Evolutionary conservation across 2,113 vertebrate genomes (phyloP).

Genomic region (Campylorhamphus procurvoides): DNA sequence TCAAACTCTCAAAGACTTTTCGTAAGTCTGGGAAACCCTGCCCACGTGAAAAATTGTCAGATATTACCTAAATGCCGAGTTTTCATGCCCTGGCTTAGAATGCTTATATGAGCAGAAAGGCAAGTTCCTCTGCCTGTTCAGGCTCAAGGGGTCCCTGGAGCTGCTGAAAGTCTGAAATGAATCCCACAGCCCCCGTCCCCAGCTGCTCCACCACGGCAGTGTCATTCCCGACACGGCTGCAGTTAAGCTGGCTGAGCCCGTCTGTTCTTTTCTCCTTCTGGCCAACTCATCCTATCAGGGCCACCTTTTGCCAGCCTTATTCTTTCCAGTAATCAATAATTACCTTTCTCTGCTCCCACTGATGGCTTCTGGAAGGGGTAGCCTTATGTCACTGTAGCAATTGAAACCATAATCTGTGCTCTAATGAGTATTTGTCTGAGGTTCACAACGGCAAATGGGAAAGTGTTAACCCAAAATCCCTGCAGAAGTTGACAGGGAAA

Average conservation of each 20-base stretch:
- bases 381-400: slow-evolving; percentile 51
- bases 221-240: not conserved
- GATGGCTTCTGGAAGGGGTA: slow-evolving; percentile 53
- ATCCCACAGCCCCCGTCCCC: not conserved
- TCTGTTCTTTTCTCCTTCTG: slow-evolving; percentile 25
- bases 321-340: slow-evolving; percentile 60
- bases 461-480: slow-evolving; percentile 39
- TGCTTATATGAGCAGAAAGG: not conserved
- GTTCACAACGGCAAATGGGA: slow-evolving; percentile 11
- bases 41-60: not conserved
- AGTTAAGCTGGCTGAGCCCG: not conserved
- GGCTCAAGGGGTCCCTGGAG: not conserved
- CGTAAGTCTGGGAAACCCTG: not conserved
- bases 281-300: not conserved
- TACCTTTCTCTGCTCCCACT: slow-evolving; percentile 34
- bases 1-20: not conserved
- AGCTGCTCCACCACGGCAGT: not conserved
- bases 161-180: not conserved
- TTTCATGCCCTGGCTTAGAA: not conserved
- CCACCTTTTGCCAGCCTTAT: slow-evolving; percentile 41
- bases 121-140: not conserved
- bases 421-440: slow-evolving; percentile 46
- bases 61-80: not conserved
- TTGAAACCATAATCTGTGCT: slow-evolving; percentile 56
- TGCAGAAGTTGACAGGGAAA: slow-evolving; percentile 2